Evolutionary conservation across 2,113 vertebrate genomes (phyloP).

Genomic region (Xenopus laevis): DNA sequence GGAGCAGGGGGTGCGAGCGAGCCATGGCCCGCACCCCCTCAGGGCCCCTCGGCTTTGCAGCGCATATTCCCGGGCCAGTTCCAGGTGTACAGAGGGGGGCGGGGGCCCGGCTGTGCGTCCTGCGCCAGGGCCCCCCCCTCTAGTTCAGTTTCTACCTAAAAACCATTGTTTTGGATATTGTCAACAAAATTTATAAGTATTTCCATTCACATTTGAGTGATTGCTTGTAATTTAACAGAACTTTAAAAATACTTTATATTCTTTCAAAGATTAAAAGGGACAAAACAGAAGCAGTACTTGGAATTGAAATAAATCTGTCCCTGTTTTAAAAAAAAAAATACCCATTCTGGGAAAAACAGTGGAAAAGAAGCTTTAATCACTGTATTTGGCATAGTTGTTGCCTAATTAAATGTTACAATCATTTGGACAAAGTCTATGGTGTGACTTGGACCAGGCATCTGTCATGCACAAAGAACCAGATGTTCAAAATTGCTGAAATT

Average conservation of each 20-base stretch:
- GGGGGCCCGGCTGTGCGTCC: too few relatives aligned
- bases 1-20: too few relatives aligned
- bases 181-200: too few relatives aligned
- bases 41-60: too few relatives aligned
- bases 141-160: too few relatives aligned
- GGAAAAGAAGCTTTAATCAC: conserved; percentile 30
- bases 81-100: too few relatives aligned
- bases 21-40: too few relatives aligned
- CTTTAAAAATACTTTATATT: not conserved
- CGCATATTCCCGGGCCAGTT: too few relatives aligned
- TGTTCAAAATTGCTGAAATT: conserved; percentile 47
- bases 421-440: conserved; percentile 24
- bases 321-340: conserved; percentile 3
- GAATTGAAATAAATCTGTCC: not conserved
- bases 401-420: conserved; percentile 2
- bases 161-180: too few relatives aligned
- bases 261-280: not conserved
- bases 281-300: not conserved
- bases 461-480: conserved; percentile 45
- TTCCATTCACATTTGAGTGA: too few relatives aligned
- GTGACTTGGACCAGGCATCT: conserved; percentile 32
- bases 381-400: conserved; percentile 1
- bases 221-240: too few relatives aligned
- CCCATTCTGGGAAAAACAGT: conserved; percentile 8
- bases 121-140: too few relatives aligned